Evolutionary conservation across 2,113 vertebrate genomes (phyloP).

Genomic region (Thamnophis sirtalis): DNA sequence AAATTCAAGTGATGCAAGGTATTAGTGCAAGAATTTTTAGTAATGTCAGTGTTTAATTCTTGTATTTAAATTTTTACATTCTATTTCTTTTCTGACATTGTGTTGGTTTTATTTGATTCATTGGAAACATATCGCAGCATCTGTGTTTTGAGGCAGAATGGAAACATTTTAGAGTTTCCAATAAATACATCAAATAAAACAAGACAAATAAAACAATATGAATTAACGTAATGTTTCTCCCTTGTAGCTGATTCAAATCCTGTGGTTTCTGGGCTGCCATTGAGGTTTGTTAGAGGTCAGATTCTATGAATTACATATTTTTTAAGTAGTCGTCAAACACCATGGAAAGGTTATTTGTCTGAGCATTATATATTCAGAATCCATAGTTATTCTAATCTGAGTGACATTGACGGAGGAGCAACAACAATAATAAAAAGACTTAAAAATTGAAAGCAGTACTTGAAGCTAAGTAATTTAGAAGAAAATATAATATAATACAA

Average conservation of each 20-base stretch:
- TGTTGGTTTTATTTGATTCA: background rate
- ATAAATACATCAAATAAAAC: background rate
- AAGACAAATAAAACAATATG: constrained; percentile 6
- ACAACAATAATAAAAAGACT: background rate
- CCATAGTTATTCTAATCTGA: background rate
- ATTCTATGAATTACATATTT: constrained; percentile 44
- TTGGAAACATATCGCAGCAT: background rate
- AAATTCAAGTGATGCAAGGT: background rate
- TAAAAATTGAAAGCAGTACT: background rate
- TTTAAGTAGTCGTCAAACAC: constrained; percentile 61
- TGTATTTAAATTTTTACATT: background rate
- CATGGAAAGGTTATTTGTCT: constrained; percentile 34
- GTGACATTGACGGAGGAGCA: background rate
- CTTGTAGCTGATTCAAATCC: constrained; percentile 43
- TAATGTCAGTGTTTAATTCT: background rate
- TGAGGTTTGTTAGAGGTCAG: constrained; percentile 68
- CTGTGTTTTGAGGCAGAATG: background rate
- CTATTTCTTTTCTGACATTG: background rate
- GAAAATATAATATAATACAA: background rate
- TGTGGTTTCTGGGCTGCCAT: constrained; percentile 61
- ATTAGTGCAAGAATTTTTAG: background rate
- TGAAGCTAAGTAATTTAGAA: background rate
- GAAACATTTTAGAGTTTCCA: background rate
- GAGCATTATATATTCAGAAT: constrained; percentile 32
- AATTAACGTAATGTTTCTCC: constrained; percentile 44